These are phyloP conservation scores for Lathamus discolor DNA, from an alignment of 2,113 vertebrate species.

Conservation along the genomic window DNA sequence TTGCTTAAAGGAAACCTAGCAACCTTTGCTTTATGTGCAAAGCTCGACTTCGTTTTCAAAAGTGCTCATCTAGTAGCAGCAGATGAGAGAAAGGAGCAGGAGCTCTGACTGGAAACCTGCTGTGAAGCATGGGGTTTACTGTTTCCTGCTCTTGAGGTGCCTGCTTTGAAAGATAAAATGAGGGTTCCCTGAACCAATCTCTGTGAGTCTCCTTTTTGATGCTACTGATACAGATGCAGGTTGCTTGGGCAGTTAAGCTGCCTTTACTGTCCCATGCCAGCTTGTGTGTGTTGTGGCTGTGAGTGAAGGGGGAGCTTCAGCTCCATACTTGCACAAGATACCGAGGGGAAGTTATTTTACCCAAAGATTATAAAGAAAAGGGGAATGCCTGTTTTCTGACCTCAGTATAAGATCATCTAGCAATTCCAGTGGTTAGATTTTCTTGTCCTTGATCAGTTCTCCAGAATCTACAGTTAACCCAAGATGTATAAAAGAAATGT, in stretches of 20 bases:
- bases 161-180: background rate
- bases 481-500: background rate
- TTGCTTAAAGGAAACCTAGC: constrained; percentile 52
- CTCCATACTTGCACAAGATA: accelerated
- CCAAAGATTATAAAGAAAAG: background rate
- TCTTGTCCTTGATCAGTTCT: background rate
- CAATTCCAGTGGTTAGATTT: background rate
- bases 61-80: background rate
- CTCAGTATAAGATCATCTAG: background rate
- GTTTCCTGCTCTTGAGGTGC: background rate
- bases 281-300: background rate
- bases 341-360: background rate
- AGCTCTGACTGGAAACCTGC: background rate
- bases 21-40: constrained; percentile 39
- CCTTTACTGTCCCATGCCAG: background rate
- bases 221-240: background rate
- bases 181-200: background rate
- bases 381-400: background rate
- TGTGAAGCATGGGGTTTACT: background rate
- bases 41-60: background rate
- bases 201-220: background rate
- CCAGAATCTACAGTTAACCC: background rate
- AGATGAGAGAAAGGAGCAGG: constrained; percentile 12
- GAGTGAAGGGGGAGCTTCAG: background rate
- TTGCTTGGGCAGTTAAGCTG: background rate